Percentiles rank a stretch among this genome's conserved stretches.
Evolutionary conservation across 2,113 vertebrate genomes (phyloP).

Genomic region (Conger conger): DNA sequence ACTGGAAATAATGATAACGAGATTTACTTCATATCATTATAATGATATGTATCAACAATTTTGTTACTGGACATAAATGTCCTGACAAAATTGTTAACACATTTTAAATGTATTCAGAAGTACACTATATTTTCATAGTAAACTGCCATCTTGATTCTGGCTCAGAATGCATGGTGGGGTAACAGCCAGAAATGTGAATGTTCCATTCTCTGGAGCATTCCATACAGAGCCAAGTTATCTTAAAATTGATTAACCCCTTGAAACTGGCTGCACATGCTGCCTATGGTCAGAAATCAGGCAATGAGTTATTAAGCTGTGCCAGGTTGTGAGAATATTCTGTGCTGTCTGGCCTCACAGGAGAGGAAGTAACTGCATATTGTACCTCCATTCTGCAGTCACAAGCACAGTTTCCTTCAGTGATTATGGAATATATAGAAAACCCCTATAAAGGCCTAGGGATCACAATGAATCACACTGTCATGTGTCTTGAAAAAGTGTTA

Average conservation of each 20-base stretch:
- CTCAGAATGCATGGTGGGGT: background rate
- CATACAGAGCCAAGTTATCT: slow-evolving; percentile 37
- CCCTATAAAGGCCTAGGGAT: no score
- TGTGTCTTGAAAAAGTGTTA: no score
- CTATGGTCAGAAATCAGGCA: slow-evolving; percentile 37
- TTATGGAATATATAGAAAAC: no score
- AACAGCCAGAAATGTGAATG: slow-evolving; percentile 23
- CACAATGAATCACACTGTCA: no score
- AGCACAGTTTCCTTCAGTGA: background rate
- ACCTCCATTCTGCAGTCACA: background rate
- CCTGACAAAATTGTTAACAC: no score
- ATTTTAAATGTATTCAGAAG: no score
- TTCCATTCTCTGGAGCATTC: slow-evolving; percentile 35
- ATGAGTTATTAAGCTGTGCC: background rate
- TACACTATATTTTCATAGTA: background rate
- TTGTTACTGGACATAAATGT: no score
- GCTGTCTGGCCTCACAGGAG: background rate
- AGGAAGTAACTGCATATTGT: no score
- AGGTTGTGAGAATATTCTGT: background rate
- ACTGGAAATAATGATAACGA: no score
- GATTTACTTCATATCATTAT: no score
- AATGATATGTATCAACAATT: no score
- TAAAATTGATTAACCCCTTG: slow-evolving; percentile 50
- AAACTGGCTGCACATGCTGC: slow-evolving; percentile 39
- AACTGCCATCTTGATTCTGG: background rate